phyloP scores from a whole-genome alignment of 2,113 vertebrate genomes.

The Trochalopteron elliotii region DNA sequence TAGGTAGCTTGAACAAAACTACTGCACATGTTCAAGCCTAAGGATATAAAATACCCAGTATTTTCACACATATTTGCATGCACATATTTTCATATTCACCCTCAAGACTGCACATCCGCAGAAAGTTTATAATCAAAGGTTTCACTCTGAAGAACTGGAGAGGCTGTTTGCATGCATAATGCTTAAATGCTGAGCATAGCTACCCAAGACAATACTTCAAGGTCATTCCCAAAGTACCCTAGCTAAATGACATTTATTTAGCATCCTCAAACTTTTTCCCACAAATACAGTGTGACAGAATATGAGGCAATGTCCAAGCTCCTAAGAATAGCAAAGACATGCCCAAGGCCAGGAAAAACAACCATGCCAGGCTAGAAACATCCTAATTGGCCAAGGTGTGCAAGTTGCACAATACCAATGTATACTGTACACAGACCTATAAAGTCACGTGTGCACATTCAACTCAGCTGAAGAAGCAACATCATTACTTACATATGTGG shows the following conservation, averaged over 20 bases:
- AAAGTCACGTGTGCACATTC: fast-evolving
- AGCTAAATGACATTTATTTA: not conserved
- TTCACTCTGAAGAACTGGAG: not conserved
- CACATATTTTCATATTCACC: not conserved
- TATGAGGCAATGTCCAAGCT: fast-evolving
- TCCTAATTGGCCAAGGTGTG: not conserved
- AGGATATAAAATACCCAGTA: not conserved
- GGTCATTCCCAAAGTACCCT: not conserved
- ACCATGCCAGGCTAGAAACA: not conserved
- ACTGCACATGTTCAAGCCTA: not conserved
- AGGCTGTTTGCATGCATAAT: not conserved
- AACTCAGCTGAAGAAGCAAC: not conserved
- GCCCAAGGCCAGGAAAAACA: not conserved
- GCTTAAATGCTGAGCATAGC: not conserved
- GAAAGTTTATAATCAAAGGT: not conserved
- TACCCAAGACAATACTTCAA: not conserved
- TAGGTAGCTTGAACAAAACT: not conserved
- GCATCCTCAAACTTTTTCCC: not conserved
- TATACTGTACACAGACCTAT: not conserved
- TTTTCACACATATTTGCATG: not conserved
- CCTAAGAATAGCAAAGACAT: not conserved
- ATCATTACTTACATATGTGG: not conserved
- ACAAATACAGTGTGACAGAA: not conserved
- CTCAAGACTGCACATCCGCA: not conserved
- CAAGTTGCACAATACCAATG: not conserved